Base-by-base conservation (phyloP, 2,113 vertebrate species). In the Planiliza haematocheilus region DNA sequence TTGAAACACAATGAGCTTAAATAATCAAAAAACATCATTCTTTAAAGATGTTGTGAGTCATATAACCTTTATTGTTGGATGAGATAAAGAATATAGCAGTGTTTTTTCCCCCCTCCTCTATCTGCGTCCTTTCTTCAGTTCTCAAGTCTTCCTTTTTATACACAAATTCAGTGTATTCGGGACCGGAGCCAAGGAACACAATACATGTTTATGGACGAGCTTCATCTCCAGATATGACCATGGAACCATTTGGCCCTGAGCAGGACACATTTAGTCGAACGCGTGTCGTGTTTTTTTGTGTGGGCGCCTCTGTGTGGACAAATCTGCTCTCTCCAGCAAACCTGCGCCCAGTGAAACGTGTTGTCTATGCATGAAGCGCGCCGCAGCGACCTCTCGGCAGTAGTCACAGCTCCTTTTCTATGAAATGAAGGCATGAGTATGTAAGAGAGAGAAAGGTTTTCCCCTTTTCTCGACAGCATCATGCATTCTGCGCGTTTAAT, bases 231-330 rank as follows among this genome's bases (percentile, higher is more conserved):
- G 49, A 70, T 52, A 73, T 55, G 72, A 83, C 49, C 49, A n/a
- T 82, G 58, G 50, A 85, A 64, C 42, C 56, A 36, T 70, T 79
- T 72, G 63, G 70, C 83, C 62, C 76, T 79, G 65, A 17, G 21
- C 55, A 52, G 67, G 34, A 61, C 46, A 50, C 68, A 49, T 45
- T 55, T 59, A 14, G 55, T 68, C 62, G 59, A 5, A 20, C 21
- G 16, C 51, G 58, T 48, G 59, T 66, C 4, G 62, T 56, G 39
- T 46, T 48, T 43, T 41, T 50, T 41, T 42, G 38, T 51, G 21
- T 49, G 50, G 16, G 21, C n/a, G n/a, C 16, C 55, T 78, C 65
- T 78, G 67, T 64, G 48, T 11, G 37, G 53, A 69, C 48, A 66
- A 70, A 74, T 74, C 43, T 61, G 30, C 77, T 67, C 13, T 60